Evolutionary conservation across 2,113 vertebrate species (phyloP).

Genomic region (Turnix velox): DNA sequence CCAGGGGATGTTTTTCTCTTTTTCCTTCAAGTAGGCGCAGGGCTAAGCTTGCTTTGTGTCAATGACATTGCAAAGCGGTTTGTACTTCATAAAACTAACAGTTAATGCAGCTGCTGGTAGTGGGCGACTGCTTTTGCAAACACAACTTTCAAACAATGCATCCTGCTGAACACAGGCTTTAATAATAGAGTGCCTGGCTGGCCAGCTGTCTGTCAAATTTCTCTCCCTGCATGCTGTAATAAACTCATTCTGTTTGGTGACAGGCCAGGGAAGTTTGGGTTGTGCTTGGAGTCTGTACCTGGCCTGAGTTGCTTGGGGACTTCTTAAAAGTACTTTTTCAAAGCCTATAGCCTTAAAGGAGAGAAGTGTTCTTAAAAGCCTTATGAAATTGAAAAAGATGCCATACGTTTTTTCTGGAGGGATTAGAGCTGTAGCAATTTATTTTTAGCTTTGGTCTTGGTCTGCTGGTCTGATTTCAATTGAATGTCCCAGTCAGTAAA

Average conservation of each 20-base stretch:
- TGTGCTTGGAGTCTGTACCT: neutral
- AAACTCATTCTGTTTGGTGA: conserved; percentile 28
- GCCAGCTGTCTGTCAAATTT: conserved; percentile 40
- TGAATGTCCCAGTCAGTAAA: conserved; percentile 40
- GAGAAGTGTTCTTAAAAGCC: neutral
- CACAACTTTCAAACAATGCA: neutral
- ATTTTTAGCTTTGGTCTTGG: conserved; percentile 41
- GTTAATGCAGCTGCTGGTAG: conserved; percentile 18
- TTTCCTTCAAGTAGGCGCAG: neutral
- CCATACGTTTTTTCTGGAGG: neutral
- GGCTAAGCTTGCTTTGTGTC: conserved; percentile 25
- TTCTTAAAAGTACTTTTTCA: neutral
- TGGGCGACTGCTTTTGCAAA: conserved; percentile 32
- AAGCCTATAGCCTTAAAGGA: neutral
- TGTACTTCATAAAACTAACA: conserved; percentile 35
- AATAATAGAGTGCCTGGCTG: neutral
- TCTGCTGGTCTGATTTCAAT: conserved; percentile 19
- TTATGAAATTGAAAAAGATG: neutral
- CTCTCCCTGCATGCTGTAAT: neutral
- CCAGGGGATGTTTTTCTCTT: neutral
- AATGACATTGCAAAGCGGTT: conserved; percentile 21
- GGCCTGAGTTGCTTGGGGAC: neutral
- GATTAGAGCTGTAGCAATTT: conserved; percentile 27
- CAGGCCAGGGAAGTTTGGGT: neutral
- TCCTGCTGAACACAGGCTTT: conserved; percentile 17